These are phyloP conservation scores for Ligdia adustata DNA, from an alignment of 2,888 invertebrate genomes.

Conservation along the genomic window DNA sequence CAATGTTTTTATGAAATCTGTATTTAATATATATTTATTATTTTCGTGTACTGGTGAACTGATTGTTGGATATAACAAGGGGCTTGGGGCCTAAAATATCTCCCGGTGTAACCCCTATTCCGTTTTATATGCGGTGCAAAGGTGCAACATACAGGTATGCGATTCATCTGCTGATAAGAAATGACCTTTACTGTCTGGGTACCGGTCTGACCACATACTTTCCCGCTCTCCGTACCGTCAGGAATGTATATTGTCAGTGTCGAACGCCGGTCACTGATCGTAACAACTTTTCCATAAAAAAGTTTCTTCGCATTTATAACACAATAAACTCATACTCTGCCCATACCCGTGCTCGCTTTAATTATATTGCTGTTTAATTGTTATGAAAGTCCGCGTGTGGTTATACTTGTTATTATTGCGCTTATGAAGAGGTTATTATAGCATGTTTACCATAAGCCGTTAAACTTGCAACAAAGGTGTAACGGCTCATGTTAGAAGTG, in stretches of 20 bases:
- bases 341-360: slow-evolving; percentile 22
- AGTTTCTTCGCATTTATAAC: slow-evolving; percentile 39
- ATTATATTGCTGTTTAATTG: slow-evolving; percentile 30
- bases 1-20: too few species aligned
- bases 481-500: too few species aligned
- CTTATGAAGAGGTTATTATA: slow-evolving; percentile 16
- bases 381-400: slow-evolving; percentile 27
- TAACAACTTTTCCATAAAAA: slow-evolving; percentile 49
- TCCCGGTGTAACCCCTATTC: slow-evolving; percentile 22
- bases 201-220: slow-evolving; percentile 77
- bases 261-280: slow-evolving; percentile 45
- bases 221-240: slow-evolving; percentile 46
- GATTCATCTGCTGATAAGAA: slow-evolving; percentile 69
- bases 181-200: slow-evolving; percentile 71
- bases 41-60: too few species aligned
- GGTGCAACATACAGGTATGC: slow-evolving; percentile 51
- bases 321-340: too few species aligned
- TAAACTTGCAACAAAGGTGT: slow-evolving; percentile 21
- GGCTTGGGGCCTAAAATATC: slow-evolving; percentile 21
- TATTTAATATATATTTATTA: too few species aligned
- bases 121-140: slow-evolving; percentile 31
- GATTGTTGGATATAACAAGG: too few species aligned
- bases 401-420: slow-evolving; percentile 23
- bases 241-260: slow-evolving; percentile 61
- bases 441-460: too few species aligned